Base-by-base conservation (phyloP, 2,888 invertebrate species). In the Euproctis similis region DNA sequence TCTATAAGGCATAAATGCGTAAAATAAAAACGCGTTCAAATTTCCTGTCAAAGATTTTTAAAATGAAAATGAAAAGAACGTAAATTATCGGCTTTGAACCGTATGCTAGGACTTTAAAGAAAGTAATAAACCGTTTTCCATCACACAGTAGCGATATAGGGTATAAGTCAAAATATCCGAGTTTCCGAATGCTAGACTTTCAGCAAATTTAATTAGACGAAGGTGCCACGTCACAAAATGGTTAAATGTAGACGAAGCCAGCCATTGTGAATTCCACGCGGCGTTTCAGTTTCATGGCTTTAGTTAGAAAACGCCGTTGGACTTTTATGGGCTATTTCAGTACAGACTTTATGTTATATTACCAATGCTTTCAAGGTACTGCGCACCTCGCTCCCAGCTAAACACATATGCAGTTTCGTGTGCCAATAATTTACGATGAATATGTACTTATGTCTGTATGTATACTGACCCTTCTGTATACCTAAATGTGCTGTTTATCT, bases 271-370 rank as follows among this genome's bases (percentile, higher is more conserved):
- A 81, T 82, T 81, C 81, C 72, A 56, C 60, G n/a, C 70, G 59
- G 53, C 80, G 81, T 77, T 80, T 77, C 77, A 78, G 75, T 82
- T 85, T 84, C 84, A 84, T 82, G 67, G 72, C 78, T 82, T 81
- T 81, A 82, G 82, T 82, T 77, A 77, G 84, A 82, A 85, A 81
- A 80, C 76, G 74, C 74, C 72, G 80, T 74, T 65, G 66, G 75
- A 77, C 76, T 82, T 85, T 85, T 85, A 85, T 82, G 85, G 80
- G 81, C 71, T 75, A 80, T 85, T 85, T 85, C 80, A 85, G 85
- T 85, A 78, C 85, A 69, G 82, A 68, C 85, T 84, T 80, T 85
- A 85, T 85, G 85, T 84, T 85, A 85, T 84, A 85, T 74, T 82
- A 78, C 82, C 85, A 82, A 84, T 84, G 84, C 85, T 85, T 85